Percentiles rank a stretch among this genome's conserved stretches.
phyloP scores from a whole-genome alignment of 2,113 vertebrate genomes.

The Ceuthmochares aereus region DNA sequence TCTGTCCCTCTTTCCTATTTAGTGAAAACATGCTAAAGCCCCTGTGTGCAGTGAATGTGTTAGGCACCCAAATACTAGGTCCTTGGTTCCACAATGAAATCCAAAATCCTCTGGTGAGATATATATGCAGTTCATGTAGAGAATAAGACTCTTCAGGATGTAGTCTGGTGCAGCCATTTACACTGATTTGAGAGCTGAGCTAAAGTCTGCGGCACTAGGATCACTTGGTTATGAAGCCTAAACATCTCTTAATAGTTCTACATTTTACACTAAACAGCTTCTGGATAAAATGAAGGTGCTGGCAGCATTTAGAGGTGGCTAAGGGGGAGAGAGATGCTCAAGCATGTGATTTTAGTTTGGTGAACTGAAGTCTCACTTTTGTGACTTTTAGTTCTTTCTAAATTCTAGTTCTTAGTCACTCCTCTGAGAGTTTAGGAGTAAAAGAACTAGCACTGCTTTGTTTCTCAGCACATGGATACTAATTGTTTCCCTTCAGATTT shows the following conservation, averaged over 20 bases:
- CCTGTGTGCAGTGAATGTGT: background rate
- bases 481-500: slow-evolving; percentile 49
- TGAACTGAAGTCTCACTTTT: background rate
- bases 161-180: background rate
- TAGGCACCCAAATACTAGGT: background rate
- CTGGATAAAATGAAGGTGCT: background rate
- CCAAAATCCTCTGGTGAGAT: background rate
- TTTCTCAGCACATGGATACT: background rate
- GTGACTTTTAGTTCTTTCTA: background rate
- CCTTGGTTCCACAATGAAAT: background rate
- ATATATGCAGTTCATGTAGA: background rate
- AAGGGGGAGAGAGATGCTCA: background rate
- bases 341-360: background rate
- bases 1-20: background rate
- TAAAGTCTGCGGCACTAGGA: background rate
- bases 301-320: background rate
- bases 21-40: background rate
- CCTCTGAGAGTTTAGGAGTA: background rate
- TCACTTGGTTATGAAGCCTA: background rate
- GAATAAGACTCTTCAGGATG: background rate
- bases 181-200: background rate
- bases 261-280: background rate
- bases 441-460: background rate
- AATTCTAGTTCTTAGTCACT: background rate
- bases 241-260: background rate